Evolutionary conservation across 2,113 vertebrate genomes (phyloP).

Genomic region (Mustela lutreola): DNA sequence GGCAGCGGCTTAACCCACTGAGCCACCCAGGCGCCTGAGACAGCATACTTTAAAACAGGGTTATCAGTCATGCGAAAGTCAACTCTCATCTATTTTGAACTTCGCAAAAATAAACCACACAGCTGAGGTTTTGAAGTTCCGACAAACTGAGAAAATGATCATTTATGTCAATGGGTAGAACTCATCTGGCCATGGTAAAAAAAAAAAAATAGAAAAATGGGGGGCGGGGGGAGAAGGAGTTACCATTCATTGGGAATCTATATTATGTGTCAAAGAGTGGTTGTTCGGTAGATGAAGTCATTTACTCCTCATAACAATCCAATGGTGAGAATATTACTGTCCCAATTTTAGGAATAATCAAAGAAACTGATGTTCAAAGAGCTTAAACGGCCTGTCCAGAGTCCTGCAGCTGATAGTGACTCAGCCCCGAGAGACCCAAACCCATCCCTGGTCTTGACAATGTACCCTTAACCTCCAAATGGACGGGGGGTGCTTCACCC

Average conservation of each 20-base stretch:
- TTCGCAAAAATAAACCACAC: constrained; percentile 55
- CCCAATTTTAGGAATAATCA: neutral
- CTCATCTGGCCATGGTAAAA: neutral
- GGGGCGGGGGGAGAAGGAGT: rapidly evolving
- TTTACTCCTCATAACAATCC: neutral
- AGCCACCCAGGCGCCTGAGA: neutral
- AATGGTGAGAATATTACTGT: neutral
- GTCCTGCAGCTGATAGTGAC: neutral
- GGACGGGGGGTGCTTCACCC: neutral
- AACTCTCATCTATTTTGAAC: constrained; percentile 20
- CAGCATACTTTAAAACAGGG: neutral
- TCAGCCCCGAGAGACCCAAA: neutral
- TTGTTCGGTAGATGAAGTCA: neutral
- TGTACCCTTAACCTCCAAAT: neutral
- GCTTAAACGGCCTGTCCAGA: neutral
- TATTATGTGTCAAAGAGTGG: neutral
- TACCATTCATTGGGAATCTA: neutral
- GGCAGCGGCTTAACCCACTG: no score
- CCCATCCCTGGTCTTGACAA: neutral
- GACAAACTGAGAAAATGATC: neutral
- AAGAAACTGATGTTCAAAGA: neutral
- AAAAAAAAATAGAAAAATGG: neutral
- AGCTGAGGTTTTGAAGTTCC: neutral
- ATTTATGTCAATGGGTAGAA: neutral
- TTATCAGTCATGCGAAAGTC: neutral